Base-by-base conservation (phyloP, 2,888 invertebrate genomes). In the Lasioglossum morio region DNA sequence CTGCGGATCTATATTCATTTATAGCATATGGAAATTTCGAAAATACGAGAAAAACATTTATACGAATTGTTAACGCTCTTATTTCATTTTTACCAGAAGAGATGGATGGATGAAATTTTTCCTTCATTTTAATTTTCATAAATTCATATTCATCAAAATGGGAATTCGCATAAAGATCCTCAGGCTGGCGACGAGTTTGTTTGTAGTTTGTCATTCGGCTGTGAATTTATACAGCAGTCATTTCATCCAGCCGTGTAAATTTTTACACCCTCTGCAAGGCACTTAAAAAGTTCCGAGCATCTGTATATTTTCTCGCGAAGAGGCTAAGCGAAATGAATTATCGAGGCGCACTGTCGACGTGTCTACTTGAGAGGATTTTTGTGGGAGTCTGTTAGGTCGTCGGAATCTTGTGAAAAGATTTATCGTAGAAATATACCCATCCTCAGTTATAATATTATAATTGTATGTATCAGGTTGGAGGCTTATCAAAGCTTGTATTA, bases 241-340 rank as follows among this genome's bases (percentile, higher is more conserved):
- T 57, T 57, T 8, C 48, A 23, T 48, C 23, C 48, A 7, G 53
- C 3, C n/a, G n/a, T 57, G 53, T 57, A 57, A n/a, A 57, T 57
- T 57, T n/a, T n/a, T 57, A n/a, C 53, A n/a, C 53, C 53, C 23
- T 57, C 53, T n/a, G n/a, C 53, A 8, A 57, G n/a, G n/a, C n/a
- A 57, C 53, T 57, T 57, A 57, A 57, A 57, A 57, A 57, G 53
- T 57, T 57, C 7, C 53, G 10, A 57, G 53, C 53, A 57, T 57
- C 53, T 57, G 53, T 57, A 57, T 57, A n/a, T 57, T 57, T n/a
- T 57, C 53, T 10, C 53, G 53, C n/a, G 53, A n/a, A n/a, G 53
- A 10, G 53, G n/a, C 53, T 57, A 57, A 57, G 53, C 53, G n/a
- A 57, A 57, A 57, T 57, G 53, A 57, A 57, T 57, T 57, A 57